Base-by-base conservation (phyloP, 2,888 invertebrate genomes). In the Gortyna flavago region DNA sequence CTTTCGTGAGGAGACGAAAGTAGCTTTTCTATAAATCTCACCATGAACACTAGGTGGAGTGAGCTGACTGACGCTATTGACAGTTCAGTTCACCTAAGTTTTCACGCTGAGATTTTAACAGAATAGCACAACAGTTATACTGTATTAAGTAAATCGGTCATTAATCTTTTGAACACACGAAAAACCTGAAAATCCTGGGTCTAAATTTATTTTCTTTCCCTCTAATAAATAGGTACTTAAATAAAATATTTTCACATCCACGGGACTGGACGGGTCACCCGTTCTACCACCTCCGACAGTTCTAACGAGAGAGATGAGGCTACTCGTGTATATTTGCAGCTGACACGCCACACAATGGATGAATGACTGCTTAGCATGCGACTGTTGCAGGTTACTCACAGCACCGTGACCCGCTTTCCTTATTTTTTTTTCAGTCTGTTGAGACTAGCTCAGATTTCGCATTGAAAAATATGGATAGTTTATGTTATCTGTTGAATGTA, bases 371-470 rank as follows among this genome's bases (percentile, higher is more conserved):
- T 38, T 1, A 72, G 21, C 85, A 72, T 65, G 81, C 54, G 61
- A 61, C 41, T 21, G 41, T n/a, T 57, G 66, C 81, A 70, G 29
- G 44, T 54, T 16, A 35, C n/a, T 21, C 35, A 13, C 35, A 68
- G 21, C 64, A 65, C 64, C 71, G 44, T 75, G 82, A 81, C 71
- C 67, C 18, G 48, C 54, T 81, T 85, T 85, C 25, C 11, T 57
- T 41, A 48, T 18, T 79, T 69, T 18, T 79, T 69, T 81, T 85
- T 85, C 82, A 81, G 68, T 35, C 13, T 61, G 48, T 59, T n/a
- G n/a, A n/a, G n/a, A n/a, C n/a, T n/a, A n/a, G n/a, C 21, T 41
- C 29, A 35, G 25, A 70, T 41, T 29, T 57, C 38, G 16, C 16
- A 84, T 79, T 57, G 41, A 62, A 67, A 65, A 38, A 38, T 64